These are phyloP conservation scores for Euura saliciscinereae DNA, from an alignment of 1,140 invertebrate genomes.

Conservation along the genomic window DNA sequence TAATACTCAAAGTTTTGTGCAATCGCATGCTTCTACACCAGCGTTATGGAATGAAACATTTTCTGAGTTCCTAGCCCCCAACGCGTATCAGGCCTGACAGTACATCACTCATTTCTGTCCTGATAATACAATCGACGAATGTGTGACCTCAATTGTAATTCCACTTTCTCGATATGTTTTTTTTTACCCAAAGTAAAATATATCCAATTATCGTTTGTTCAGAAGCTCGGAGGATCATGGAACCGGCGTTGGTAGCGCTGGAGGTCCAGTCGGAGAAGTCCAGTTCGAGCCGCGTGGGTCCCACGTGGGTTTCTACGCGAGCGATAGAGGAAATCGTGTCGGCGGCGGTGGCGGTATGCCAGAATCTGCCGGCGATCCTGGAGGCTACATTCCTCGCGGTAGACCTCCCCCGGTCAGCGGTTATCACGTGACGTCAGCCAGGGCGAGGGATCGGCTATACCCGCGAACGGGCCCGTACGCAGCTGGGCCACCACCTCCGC, in stretches of 20 bases:
- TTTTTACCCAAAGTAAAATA: too few species aligned
- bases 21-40: too few species aligned
- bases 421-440: conserved; percentile 56
- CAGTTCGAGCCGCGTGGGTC: conserved; percentile 50
- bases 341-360: conserved; percentile 45
- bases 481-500: conserved; percentile 53
- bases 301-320: conserved; percentile 49
- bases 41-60: too few species aligned
- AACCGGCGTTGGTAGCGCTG: conserved; percentile 37
- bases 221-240: conserved; percentile 55
- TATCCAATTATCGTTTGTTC: conserved; percentile 22
- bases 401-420: conserved; percentile 47
- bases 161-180: too few species aligned
- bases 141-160: too few species aligned
- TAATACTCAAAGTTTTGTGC: too few species aligned
- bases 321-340: conserved; percentile 48
- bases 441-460: conserved; percentile 57
- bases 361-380: conserved; percentile 47
- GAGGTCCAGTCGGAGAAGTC: conserved; percentile 35
- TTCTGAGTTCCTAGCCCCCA: too few species aligned
- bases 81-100: too few species aligned
- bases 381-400: conserved; percentile 48
- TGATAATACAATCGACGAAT: too few species aligned
- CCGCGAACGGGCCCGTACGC: conserved; percentile 49
- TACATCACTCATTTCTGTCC: too few species aligned